Conservation (phyloP, 2,113 vertebrate genomes). For the Anhinga rufa region DNA sequence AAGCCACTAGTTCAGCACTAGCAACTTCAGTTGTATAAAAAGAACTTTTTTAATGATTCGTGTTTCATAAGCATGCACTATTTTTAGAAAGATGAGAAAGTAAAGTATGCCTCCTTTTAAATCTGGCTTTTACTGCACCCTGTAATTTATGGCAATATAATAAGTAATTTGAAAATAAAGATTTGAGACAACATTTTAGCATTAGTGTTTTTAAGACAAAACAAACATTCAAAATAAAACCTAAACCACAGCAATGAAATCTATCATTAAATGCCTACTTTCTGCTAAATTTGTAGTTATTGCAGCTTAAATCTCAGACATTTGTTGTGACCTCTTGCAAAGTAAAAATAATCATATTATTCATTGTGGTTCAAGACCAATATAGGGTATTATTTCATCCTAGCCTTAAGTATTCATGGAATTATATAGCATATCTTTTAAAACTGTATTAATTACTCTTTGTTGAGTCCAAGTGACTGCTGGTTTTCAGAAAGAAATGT, state of each 20-base stretch:
- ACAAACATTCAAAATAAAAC: slow-evolving; percentile 84
- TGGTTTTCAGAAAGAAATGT: slow-evolving; percentile 48
- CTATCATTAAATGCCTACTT: slow-evolving; percentile 85
- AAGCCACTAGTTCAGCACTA: slow-evolving; percentile 41
- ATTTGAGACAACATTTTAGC: slow-evolving; percentile 82
- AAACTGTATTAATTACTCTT: slow-evolving; percentile 70
- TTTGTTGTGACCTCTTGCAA: slow-evolving; percentile 69
- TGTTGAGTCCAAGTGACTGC: slow-evolving; percentile 51
- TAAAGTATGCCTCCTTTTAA: slow-evolving; percentile 74
- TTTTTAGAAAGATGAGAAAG: slow-evolving; percentile 80
- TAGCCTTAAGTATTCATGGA: slow-evolving; percentile 49
- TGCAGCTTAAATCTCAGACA: slow-evolving; percentile 70
- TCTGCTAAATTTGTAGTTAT: slow-evolving; percentile 80
- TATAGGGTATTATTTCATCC: slow-evolving; percentile 58
- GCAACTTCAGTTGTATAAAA: slow-evolving; percentile 35
- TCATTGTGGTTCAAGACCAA: slow-evolving; percentile 61
- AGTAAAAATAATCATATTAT: slow-evolving; percentile 78
- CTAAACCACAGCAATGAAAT: slow-evolving; percentile 74
- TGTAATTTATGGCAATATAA: slow-evolving; percentile 84
- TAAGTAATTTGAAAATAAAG: slow-evolving; percentile 85
- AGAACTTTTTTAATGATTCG: slow-evolving; percentile 55
- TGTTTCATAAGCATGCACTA: slow-evolving; percentile 71
- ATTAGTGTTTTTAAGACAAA: slow-evolving; percentile 85
- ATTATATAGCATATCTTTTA: slow-evolving; percentile 27
- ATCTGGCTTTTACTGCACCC: slow-evolving; percentile 76